Evolutionary conservation across 2,888 invertebrate species (phyloP), one percentile per base, ranked within the genome.

Genomic region (Brenthis daphne): DNA sequence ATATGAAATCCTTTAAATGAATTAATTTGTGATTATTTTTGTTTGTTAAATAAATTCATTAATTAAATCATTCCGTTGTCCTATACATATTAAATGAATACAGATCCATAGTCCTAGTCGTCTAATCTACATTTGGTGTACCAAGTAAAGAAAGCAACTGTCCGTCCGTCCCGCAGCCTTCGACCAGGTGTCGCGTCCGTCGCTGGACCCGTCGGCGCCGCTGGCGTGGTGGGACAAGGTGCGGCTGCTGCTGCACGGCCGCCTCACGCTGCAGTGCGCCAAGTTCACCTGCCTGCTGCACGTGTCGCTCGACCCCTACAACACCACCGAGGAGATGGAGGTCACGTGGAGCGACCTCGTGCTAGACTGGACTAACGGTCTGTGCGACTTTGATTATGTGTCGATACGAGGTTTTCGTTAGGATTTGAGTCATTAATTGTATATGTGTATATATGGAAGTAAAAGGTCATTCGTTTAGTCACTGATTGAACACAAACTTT

Each of bases 311-410:
- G 99, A 99, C 92, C 99, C 99, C 0, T 99, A 99, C 88, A 99
- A 99, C 85, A 98, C 98, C 5, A 99, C 99, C 0, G 99, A 99
- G 87, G 98, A 99, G 90, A 99, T 99, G 98, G 99, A 99, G 87
- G 94, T 99, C 74, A 97, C 98, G 0, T 99, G 99, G 99, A 96
- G 95, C 53, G 96, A 98, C 77, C 95, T 99, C 4, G 96, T 97
- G 48, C 95, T 99, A 82, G 98, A 99, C 80, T 99, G 99, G 99
- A 98, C 98, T 0, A 98, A 98, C 85, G 98, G 97, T 89, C 48
- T 74, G 79, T 50, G 43, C 1, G 11, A 8, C 2, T 37, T 37
- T 6, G 37, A 29, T 29, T 4, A 33, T 33, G 6, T 33, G 33
- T 6, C 6, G 33, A 29, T 33, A 33, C 6, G 4, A 24, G 16